phyloP scores from a whole-genome alignment of 2,797 vertebrate species.

The Eleutherodactylus coqui region DNA sequence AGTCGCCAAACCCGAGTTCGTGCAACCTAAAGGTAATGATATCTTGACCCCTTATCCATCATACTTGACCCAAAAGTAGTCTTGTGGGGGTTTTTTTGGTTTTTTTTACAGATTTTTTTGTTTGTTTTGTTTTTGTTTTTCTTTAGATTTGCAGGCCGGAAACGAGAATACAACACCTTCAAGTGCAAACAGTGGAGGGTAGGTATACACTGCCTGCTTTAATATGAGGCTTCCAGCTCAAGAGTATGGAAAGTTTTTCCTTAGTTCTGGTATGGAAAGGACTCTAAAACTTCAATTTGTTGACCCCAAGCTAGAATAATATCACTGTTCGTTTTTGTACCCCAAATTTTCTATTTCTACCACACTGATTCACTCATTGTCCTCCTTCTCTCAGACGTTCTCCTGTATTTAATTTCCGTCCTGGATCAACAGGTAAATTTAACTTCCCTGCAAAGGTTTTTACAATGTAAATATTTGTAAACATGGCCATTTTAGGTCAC shows the following conservation, averaged over 20 bases:
- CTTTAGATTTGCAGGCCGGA: not conserved
- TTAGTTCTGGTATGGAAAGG: not conserved
- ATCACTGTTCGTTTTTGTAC: not conserved
- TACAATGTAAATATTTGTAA: not conserved
- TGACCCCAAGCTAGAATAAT: not conserved
- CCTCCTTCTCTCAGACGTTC: constrained; percentile 73
- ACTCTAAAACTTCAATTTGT: not conserved
- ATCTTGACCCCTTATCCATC: not conserved
- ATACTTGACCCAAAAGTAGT: not conserved
- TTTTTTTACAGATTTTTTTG: not conserved
- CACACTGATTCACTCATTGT: not conserved
- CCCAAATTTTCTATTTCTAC: not conserved
- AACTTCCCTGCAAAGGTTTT: not conserved
- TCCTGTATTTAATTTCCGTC: constrained; percentile 85
- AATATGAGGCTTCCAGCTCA: not conserved
- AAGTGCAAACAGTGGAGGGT: constrained; percentile 54
- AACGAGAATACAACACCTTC: constrained; percentile 47
- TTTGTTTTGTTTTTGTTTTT: not conserved
- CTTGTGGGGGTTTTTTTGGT: not conserved
- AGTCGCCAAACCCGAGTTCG: constrained; percentile 86
- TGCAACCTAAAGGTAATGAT: constrained; percentile 78
- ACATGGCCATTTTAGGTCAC: not conserved
- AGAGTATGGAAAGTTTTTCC: not conserved
- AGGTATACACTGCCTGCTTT: constrained; percentile 15
- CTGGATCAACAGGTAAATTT: constrained; percentile 80